phyloP scores from a whole-genome alignment of 2,113 vertebrate genomes.

The human (Homo sapiens) region DNA sequence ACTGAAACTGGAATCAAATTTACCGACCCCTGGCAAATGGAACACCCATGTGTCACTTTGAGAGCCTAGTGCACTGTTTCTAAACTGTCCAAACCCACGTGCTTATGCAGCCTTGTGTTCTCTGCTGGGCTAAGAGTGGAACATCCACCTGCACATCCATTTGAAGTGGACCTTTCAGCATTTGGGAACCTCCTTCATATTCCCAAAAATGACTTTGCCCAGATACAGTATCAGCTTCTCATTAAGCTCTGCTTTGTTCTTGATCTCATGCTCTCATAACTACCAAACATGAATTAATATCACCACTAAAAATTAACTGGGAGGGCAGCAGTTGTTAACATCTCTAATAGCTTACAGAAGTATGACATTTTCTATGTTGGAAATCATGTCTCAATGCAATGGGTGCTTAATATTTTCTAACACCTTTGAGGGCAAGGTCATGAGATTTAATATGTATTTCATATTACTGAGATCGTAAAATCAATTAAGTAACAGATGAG shows the following conservation, averaged over 20 bases:
- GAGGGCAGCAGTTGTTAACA: background rate
- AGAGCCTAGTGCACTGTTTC: background rate
- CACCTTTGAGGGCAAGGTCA: background rate
- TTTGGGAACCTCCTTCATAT: background rate
- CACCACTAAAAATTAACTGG: background rate
- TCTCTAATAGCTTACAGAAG: background rate
- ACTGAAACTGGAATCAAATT: background rate
- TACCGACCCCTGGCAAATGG: background rate
- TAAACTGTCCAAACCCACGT: background rate
- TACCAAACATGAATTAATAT: background rate
- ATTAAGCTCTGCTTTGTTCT: background rate
- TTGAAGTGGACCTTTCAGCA: background rate
- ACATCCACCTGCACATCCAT: background rate
- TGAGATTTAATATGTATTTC: background rate
- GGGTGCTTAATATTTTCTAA: background rate
- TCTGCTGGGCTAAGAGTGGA: background rate
- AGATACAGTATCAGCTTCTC: background rate
- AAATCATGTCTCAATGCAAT: conserved; percentile 6
- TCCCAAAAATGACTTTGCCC: background rate
- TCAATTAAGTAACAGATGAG: conserved; percentile 40
- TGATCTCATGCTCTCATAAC: background rate
- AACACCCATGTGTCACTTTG: background rate
- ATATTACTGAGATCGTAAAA: conserved; percentile 39
- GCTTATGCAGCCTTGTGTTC: background rate
- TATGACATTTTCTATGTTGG: background rate